A percentile compares a stretch with the other conserved stretches of the same genome.
Conservation (phyloP, 2,113 vertebrate genomes). For the Nothobranchius kuhntae region DNA sequence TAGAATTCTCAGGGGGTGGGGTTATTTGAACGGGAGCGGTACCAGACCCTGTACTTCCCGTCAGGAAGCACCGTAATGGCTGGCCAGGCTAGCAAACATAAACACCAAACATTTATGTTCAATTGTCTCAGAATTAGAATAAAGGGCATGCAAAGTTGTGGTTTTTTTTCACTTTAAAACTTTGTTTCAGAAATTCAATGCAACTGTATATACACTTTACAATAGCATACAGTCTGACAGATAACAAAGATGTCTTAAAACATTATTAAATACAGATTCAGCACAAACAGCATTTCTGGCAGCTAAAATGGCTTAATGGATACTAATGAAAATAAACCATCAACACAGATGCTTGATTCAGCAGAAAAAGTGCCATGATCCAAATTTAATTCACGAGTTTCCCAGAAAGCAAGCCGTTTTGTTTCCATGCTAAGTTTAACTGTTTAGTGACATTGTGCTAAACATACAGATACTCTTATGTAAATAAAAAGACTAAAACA, state of each 20-base stretch:
- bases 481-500: conserved; percentile 62
- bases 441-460: conserved; percentile 94
- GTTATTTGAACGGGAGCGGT: too few relatives aligned
- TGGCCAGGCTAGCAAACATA: too few relatives aligned
- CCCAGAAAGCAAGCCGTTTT: conserved; percentile 90
- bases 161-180: conserved; percentile 77
- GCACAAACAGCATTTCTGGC: conserved; percentile 89
- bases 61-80: too few relatives aligned
- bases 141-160: conserved; percentile 38
- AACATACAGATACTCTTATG: conserved; percentile 91
- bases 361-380: conserved; percentile 92
- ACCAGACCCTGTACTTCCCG: too few relatives aligned
- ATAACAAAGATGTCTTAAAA: conserved; percentile 92
- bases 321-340: conserved; percentile 32
- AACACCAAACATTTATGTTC: neutral
- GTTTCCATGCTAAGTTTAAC: conserved; percentile 95
- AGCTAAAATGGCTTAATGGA: conserved; percentile 88
- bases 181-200: conserved; percentile 84
- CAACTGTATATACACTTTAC: conserved; percentile 95
- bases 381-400: conserved; percentile 88
- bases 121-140: conserved; percentile 42
- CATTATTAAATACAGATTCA: conserved; percentile 89
- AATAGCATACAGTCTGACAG: conserved; percentile 86
- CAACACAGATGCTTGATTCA: conserved; percentile 77
- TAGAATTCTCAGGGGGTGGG: too few relatives aligned